These are phyloP conservation scores for Phoeniculus purpureus DNA, from an alignment of 2,797 vertebrate species.

Conservation along the genomic window DNA sequence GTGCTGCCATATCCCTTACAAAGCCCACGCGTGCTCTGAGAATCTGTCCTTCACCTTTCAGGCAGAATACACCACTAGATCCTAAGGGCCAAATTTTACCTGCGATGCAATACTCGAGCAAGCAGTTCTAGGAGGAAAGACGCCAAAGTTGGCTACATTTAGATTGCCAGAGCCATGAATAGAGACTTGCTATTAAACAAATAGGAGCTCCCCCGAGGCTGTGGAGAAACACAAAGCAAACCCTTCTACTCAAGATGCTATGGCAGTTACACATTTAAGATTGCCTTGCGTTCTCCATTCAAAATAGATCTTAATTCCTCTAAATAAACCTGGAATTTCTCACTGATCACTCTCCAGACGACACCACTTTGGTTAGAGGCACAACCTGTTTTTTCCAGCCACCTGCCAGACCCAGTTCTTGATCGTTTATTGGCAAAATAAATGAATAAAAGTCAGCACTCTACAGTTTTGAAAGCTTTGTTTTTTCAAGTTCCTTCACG, in stretches of 20 bases:
- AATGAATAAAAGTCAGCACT: background rate
- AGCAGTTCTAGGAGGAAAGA: background rate
- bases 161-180: background rate
- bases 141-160: background rate
- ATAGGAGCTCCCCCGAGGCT: background rate
- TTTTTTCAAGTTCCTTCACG: conserved; percentile 4
- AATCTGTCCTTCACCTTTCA: background rate
- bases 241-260: background rate
- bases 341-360: background rate
- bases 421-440: background rate
- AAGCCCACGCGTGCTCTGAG: background rate
- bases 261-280: background rate
- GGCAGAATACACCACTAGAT: background rate
- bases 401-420: background rate
- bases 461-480: background rate
- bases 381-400: background rate
- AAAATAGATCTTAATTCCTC: conserved; percentile 9
- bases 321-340: conserved; percentile 35
- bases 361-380: background rate
- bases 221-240: background rate
- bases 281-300: background rate
- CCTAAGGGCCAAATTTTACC: background rate
- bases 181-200: background rate
- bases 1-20: background rate
- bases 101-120: background rate